Conservation (phyloP, 2,888 invertebrate genomes). For the Caenorhabditis imperialis region DNA sequence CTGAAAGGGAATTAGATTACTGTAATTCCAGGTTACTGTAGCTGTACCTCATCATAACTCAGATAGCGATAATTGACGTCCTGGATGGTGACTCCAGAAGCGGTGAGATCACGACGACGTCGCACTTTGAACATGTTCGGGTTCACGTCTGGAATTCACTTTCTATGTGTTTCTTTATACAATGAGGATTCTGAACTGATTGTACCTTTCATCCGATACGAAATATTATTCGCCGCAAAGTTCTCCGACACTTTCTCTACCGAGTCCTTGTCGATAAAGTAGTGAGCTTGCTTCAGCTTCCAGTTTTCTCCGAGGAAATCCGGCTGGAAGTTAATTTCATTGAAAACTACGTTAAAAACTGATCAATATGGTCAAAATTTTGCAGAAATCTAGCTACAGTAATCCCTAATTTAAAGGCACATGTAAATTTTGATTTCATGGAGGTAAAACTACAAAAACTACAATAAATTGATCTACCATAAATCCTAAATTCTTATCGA, state of each 20-base stretch:
- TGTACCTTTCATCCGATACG: conserved; percentile 37
- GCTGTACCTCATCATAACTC: conserved; percentile 47
- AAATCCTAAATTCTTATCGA: conserved; percentile 47
- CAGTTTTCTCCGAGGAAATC: conserved; percentile 51
- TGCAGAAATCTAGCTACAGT: neutral
- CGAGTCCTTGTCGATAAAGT: conserved; percentile 35
- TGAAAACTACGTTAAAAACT: no score
- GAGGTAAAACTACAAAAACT: no score
- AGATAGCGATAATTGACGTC: conserved; percentile 50
- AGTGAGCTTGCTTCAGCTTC: conserved; percentile 46
- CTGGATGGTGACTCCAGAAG: conserved; percentile 17
- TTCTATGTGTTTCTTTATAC: no score
- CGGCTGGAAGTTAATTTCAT: conserved; percentile 31
- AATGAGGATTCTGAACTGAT: neutral
- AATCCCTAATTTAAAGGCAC: neutral
- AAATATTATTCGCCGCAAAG: conserved; percentile 38
- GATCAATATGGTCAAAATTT: no score
- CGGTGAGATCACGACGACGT: conserved; percentile 25
- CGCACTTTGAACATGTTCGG: conserved; percentile 46
- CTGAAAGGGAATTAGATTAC: conserved; percentile 20
- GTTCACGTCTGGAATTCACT: conserved; percentile 38
- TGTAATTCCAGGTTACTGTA: no score
- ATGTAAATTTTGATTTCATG: no score
- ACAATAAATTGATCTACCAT: no score
- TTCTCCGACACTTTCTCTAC: conserved; percentile 16